These are phyloP conservation scores for Pararge aegeria DNA, from an alignment of 1,140 invertebrate genomes.

Conservation along the genomic window DNA sequence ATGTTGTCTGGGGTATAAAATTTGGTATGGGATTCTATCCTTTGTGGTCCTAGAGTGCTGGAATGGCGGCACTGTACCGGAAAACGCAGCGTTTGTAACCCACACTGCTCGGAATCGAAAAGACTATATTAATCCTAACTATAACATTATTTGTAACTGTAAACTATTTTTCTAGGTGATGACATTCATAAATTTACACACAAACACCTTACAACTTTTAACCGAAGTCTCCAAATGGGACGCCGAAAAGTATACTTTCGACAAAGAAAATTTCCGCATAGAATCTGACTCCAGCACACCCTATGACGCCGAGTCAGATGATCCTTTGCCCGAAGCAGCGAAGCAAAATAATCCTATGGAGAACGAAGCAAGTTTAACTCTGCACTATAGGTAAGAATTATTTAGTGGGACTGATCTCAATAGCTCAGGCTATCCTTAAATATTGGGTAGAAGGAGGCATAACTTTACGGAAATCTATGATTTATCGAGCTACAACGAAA, in stretches of 20 bases:
- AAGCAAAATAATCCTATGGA: constrained; percentile 75
- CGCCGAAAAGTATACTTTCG: constrained; percentile 73
- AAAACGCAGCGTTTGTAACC: no score
- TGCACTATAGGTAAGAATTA: constrained; percentile 71
- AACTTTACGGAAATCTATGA: no score
- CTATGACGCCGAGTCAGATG: constrained; percentile 73
- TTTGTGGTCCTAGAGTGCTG: no score
- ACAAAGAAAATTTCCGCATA: constrained; percentile 79
- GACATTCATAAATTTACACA: constrained; percentile 77
- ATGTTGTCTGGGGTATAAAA: no score
- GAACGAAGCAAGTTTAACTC: constrained; percentile 60
- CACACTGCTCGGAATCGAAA: no score
- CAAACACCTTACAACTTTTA: constrained; percentile 74
- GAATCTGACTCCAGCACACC: constrained; percentile 69
- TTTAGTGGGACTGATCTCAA: background rate
- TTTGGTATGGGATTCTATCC: no score
- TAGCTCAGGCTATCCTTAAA: no score
- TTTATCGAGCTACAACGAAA: no score
- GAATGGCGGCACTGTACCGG: no score
- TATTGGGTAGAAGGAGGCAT: no score
- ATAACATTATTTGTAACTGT: background rate
- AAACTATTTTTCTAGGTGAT: constrained; percentile 45
- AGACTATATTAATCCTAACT: no score
- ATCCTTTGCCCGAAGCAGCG: constrained; percentile 57
- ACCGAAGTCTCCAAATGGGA: constrained; percentile 80